Conservation (phyloP, 1,140 invertebrate genomes). For the Telenomus remus region DNA sequence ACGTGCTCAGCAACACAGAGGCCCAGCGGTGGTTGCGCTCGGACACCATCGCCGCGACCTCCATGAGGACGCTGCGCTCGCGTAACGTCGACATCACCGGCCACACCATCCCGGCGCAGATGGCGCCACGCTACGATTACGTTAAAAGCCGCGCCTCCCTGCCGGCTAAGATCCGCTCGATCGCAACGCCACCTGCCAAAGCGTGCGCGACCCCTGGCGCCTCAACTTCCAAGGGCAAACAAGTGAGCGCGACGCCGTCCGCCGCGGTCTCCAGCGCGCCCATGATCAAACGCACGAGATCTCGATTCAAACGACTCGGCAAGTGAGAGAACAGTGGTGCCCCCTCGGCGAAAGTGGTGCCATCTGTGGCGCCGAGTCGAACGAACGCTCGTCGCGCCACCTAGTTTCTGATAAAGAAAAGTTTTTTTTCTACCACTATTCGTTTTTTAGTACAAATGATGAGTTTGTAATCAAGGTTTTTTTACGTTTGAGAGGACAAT, state of each 20-base stretch:
- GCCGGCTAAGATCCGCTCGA: slow-evolving; percentile 55
- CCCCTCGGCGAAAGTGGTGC: background rate
- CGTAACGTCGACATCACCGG: slow-evolving; percentile 71
- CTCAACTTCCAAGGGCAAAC: slow-evolving; percentile 52
- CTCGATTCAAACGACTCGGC: slow-evolving; percentile 71
- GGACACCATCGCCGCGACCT: slow-evolving; percentile 72
- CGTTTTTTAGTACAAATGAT: background rate
- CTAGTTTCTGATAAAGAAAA: too few species aligned
- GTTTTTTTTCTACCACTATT: too few species aligned
- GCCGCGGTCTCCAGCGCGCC: slow-evolving; percentile 33
- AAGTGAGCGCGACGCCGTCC: slow-evolving; percentile 53
- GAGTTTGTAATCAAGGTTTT: background rate
- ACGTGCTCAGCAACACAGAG: slow-evolving; percentile 18
- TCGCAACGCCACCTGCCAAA: slow-evolving; percentile 19
- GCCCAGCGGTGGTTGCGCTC: slow-evolving; percentile 72
- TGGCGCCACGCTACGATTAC: slow-evolving; percentile 68
- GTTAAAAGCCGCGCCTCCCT: slow-evolving; percentile 66
- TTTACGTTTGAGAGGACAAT: too few species aligned
- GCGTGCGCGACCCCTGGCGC: slow-evolving; percentile 30
- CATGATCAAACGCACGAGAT: slow-evolving; percentile 61
- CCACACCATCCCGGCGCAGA: slow-evolving; percentile 68
- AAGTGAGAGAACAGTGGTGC: slow-evolving; percentile 62
- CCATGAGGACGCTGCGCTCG: slow-evolving; percentile 71
- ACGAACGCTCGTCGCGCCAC: too few species aligned
- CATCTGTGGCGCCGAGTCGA: too few species aligned